These are phyloP conservation scores for Calephelis virginiensis DNA, from an alignment of 1,140 invertebrate species.

Conservation along the genomic window DNA sequence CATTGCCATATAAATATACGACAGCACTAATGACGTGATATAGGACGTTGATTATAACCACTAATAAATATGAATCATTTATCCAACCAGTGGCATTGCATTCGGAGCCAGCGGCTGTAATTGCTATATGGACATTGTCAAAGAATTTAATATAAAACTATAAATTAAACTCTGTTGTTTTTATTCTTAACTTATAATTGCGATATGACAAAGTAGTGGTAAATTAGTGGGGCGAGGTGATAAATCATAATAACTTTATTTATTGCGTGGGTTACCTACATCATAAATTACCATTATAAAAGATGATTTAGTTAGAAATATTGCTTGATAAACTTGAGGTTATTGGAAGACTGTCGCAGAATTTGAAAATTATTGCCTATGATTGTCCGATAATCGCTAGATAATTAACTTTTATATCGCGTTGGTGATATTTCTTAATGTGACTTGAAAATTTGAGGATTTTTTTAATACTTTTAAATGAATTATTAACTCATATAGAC, in stretches of 20 bases:
- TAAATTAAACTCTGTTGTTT: conserved; percentile 23
- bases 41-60: conserved; percentile 41
- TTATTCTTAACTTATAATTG: conserved; percentile 22
- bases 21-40: conserved; percentile 39
- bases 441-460: background rate
- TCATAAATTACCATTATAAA: conserved; percentile 16
- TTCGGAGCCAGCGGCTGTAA: background rate
- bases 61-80: conserved; percentile 30
- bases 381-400: conserved; percentile 8
- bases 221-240: conserved; percentile 23
- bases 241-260: conserved; percentile 19
- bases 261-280: conserved; percentile 5
- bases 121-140: conserved; percentile 4
- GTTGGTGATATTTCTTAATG: conserved; percentile 1
- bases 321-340: conserved; percentile 6
- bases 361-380: conserved; percentile 14
- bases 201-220: conserved; percentile 24
- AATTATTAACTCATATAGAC: conserved; percentile 2
- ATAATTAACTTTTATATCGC: conserved; percentile 12
- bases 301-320: conserved; percentile 17
- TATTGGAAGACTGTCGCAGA: conserved; percentile 12
- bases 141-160: conserved; percentile 26
- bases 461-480: conserved; percentile 1
- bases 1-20: conserved; percentile 50
- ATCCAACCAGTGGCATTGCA: conserved; percentile 21